Evolutionary conservation across 2,888 invertebrate species (phyloP), one percentile per base, ranked within the genome.

Genomic region (Drosophila mulleri): DNA sequence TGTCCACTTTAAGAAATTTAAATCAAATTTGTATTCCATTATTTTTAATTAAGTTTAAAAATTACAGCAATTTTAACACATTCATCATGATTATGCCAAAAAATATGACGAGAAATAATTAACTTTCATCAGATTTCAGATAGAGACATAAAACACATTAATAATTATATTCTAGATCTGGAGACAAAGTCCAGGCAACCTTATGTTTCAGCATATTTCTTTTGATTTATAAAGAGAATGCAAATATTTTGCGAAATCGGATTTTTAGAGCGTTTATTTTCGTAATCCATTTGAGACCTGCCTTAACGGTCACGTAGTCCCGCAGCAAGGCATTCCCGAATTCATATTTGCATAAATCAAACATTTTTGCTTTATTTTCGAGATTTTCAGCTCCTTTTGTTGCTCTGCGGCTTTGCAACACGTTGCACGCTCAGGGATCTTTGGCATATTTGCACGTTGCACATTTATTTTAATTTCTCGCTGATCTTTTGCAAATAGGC

Each of bases 381-480:
- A 41, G 44, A 69, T 39, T 47, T 48, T 79, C 61, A 54, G 32
- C 64, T 67, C 53, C 8, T 20, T 39, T 53, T 59, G 75, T 60
- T 57, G 32, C 64, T 58, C 56, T 35, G 7, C 39, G 53, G 29
- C 57, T 62, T 52, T 50, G 23, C 39, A 67, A 54, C 79, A 80
- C 74, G 79, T 79, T 66, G 45, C 58, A 23, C 12, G 61, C 54
- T 59, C 53, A 54, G 65, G 62, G 48, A 57, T 67, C 58, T 73
- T 65, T 59, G 66, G 72, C 75, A 89, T 88, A 81, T 83, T 88
- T 76, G 78, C 86, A 89, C 90, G 90, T 77, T 88, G 89, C 82
- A 80, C 78, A 87, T 89, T 86, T 88, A 77, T 89, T 89, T 89
- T 78, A 83, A 88, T 86, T 83, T 86, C 70, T 63, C 69, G 75